Evolutionary conservation across 1,140 invertebrate species (phyloP).

Genomic region (Bombus pascuorum): DNA sequence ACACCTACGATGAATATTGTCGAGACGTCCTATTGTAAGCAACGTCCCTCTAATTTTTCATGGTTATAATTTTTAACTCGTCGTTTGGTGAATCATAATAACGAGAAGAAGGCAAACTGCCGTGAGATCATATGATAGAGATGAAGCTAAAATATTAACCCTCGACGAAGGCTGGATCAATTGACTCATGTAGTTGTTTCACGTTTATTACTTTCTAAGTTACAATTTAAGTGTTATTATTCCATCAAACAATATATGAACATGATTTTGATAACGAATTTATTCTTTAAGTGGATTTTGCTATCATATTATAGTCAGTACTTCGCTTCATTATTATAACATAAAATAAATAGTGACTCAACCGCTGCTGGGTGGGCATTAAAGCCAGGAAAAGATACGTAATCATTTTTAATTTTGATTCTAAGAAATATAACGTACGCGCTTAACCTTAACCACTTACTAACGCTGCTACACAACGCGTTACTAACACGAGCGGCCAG

Average conservation of each 20-base stretch:
- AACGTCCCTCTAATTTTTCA: not conserved
- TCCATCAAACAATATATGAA: not conserved
- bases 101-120: not conserved
- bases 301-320: not conserved
- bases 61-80: not conserved
- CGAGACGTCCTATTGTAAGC: too few species aligned
- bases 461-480: too few species aligned
- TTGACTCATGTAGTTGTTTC: not conserved
- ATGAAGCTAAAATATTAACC: not conserved
- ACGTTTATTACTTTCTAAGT: not conserved
- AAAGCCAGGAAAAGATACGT: not conserved
- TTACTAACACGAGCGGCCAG: too few species aligned
- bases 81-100: not conserved
- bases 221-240: not conserved
- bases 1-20: not conserved
- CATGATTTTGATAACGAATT: not conserved
- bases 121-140: not conserved
- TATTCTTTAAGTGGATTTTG: not conserved
- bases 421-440: not conserved
- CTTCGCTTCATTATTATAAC: not conserved
- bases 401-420: not conserved
- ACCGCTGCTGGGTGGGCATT: not conserved
- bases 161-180: not conserved
- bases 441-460: too few species aligned
- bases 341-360: not conserved